Percentiles rank a stretch among this genome's conserved stretches.
These are phyloP conservation scores for Ardeotis arabs DNA, from an alignment of 2,113 vertebrate species.

Conservation along the genomic window DNA sequence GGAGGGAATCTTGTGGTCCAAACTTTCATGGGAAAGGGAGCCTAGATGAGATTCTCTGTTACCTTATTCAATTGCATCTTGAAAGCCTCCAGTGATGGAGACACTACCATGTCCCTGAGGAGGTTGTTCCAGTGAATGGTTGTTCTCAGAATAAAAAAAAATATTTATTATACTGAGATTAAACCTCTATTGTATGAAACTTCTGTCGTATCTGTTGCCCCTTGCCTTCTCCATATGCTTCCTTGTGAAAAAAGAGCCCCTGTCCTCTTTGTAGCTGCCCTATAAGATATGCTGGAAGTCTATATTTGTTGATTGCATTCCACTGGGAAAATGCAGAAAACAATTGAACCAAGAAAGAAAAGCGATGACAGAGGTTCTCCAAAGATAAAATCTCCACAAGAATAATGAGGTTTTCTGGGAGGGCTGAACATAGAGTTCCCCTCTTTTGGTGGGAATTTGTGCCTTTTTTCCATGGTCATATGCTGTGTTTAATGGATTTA, in stretches of 20 bases:
- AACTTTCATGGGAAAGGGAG: not conserved
- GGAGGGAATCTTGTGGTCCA: not conserved
- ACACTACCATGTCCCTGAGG: not conserved
- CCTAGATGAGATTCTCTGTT: not conserved
- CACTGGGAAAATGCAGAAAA: not conserved
- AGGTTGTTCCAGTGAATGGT: not conserved
- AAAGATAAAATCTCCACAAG: not conserved
- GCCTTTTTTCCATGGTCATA: not conserved
- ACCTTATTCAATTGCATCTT: not conserved
- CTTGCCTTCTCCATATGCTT: not conserved
- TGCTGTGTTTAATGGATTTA: rapidly evolving
- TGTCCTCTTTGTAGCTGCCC: not conserved
- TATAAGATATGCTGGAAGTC: not conserved
- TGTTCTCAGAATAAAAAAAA: not conserved
- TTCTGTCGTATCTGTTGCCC: not conserved
- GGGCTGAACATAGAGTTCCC: not conserved
- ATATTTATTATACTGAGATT: not conserved
- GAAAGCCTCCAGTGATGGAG: not conserved
- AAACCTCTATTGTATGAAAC: not conserved
- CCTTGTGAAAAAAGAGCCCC: not conserved
- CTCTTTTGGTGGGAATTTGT: not conserved
- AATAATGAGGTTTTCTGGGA: not conserved
- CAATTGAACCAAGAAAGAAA: rapidly evolving
- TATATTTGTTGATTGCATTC: not conserved
- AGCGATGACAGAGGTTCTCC: not conserved